phyloP scores from a whole-genome alignment of 2,888 invertebrate genomes.

The Drosophila affinis region DNA sequence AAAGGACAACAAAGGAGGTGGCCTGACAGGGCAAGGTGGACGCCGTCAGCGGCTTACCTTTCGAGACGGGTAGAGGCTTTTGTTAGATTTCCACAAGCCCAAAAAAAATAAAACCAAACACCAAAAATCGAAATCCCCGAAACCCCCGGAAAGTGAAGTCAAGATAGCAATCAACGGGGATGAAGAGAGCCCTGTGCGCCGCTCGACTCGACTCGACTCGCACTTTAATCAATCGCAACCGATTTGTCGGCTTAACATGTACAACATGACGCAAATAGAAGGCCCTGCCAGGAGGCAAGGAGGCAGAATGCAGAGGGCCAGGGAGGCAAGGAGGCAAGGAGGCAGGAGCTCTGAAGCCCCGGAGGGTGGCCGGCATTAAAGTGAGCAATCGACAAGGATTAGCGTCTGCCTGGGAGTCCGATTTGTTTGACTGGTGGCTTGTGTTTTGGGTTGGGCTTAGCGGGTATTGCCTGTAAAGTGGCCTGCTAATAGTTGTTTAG shows the following conservation, averaged over 20 bases:
- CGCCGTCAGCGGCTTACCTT: conserved; percentile 74
- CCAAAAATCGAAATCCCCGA: background rate
- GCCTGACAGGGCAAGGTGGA: conserved; percentile 51
- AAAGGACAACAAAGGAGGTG: conserved; percentile 25
- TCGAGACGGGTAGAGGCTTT: conserved; percentile 39
- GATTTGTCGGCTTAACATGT: conserved; percentile 83
- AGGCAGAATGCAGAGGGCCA: conserved; percentile 2
- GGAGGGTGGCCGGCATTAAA: conserved; percentile 61
- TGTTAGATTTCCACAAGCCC: conserved; percentile 43
- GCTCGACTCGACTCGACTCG: conserved; percentile 47
- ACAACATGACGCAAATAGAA: conserved; percentile 77
- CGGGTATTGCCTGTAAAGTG: conserved; percentile 70
- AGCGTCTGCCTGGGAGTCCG: conserved; percentile 37
- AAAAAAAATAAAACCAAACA: conserved; percentile 3
- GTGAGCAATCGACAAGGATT: conserved; percentile 76
- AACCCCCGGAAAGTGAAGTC: conserved; percentile 59
- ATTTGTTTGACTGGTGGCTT: conserved; percentile 17
- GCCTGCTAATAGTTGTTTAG: conserved; percentile 64
- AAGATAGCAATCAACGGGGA: conserved; percentile 62
- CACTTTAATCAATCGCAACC: conserved; percentile 83
- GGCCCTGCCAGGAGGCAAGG: conserved; percentile 29
- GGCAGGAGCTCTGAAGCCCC: conserved; percentile 13
- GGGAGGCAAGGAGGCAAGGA: conserved; percentile 3
- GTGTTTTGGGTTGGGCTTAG: conserved; percentile 60
- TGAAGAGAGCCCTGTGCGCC: conserved; percentile 34